phyloP scores from a whole-genome alignment of 2,888 invertebrate species.

The Ectemnius lituratus region DNA sequence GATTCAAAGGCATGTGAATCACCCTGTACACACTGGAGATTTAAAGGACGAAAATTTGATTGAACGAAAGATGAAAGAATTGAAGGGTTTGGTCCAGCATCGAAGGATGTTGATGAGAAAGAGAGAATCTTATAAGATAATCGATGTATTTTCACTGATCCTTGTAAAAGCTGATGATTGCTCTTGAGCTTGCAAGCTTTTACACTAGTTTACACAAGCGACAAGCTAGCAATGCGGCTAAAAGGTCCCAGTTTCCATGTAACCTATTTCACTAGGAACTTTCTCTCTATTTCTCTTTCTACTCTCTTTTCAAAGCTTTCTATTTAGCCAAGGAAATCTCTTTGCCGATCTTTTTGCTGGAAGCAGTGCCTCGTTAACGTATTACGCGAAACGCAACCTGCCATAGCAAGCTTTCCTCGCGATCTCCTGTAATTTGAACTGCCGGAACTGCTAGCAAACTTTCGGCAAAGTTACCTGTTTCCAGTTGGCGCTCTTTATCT shows the following conservation, averaged over 20 bases:
- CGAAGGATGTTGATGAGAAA: background rate
- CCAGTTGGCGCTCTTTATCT: background rate
- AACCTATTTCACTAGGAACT: no score
- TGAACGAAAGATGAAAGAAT: no score
- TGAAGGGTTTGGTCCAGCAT: no score
- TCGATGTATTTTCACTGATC: slow-evolving; percentile 30
- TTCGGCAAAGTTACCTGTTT: background rate
- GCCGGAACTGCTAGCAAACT: background rate
- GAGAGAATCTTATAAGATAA: slow-evolving; percentile 10
- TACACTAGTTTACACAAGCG: slow-evolving; percentile 51
- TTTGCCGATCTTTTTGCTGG: slow-evolving; percentile 17
- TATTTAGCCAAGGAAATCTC: slow-evolving; percentile 16
- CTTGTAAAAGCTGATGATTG: slow-evolving; percentile 27
- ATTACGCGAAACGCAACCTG: background rate
- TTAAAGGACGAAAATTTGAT: no score
- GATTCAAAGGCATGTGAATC: no score
- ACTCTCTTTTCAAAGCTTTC: slow-evolving; percentile 14
- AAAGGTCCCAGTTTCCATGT: no score
- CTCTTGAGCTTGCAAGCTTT: slow-evolving; percentile 40
- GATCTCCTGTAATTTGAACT: background rate
- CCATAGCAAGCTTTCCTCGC: background rate
- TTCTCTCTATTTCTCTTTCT: background rate
- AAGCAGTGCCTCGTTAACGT: background rate
- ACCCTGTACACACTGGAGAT: no score
- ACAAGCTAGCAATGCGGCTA: slow-evolving; percentile 1